Conservation (phyloP, 2,113 vertebrate genomes). For the Cisticola juncidis region DNA sequence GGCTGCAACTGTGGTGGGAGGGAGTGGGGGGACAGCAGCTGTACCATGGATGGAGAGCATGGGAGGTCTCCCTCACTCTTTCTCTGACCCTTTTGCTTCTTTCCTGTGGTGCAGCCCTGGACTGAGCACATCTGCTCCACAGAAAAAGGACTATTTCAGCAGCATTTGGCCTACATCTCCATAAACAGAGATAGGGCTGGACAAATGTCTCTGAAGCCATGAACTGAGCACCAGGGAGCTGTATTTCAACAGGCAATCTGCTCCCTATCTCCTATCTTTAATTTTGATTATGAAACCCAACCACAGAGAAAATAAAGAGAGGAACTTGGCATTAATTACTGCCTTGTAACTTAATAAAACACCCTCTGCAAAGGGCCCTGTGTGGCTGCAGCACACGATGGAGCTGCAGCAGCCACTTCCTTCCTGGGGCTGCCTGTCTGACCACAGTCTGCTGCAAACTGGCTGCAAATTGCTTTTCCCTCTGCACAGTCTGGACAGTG, state of each 20-base stretch:
- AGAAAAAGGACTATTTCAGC: neutral
- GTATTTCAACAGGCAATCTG: constrained; percentile 24
- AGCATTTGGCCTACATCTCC: constrained; percentile 3
- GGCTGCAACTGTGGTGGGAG: neutral
- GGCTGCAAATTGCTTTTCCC: neutral
- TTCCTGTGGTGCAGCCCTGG: neutral
- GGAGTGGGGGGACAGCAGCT: neutral
- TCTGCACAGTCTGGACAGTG: neutral
- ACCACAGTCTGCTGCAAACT: neutral
- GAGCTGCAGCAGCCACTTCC: neutral
- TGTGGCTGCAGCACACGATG: neutral
- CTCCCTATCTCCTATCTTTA: constrained; percentile 17
- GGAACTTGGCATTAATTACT: constrained; percentile 51
- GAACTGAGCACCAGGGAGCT: constrained; percentile 1
- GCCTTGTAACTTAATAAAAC: constrained; percentile 32
- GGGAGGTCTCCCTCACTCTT: neutral
- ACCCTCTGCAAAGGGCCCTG: neutral
- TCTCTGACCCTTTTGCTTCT: neutral
- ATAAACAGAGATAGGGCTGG: neutral
- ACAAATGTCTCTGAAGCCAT: neutral
- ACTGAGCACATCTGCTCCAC: neutral
- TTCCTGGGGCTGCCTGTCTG: neutral
- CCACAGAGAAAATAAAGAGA: constrained; percentile 42
- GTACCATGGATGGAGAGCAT: accelerated
- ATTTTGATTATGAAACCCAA: constrained; percentile 37